Conservation (phyloP, 2,113 vertebrate species). For the Tringa solitaria region DNA sequence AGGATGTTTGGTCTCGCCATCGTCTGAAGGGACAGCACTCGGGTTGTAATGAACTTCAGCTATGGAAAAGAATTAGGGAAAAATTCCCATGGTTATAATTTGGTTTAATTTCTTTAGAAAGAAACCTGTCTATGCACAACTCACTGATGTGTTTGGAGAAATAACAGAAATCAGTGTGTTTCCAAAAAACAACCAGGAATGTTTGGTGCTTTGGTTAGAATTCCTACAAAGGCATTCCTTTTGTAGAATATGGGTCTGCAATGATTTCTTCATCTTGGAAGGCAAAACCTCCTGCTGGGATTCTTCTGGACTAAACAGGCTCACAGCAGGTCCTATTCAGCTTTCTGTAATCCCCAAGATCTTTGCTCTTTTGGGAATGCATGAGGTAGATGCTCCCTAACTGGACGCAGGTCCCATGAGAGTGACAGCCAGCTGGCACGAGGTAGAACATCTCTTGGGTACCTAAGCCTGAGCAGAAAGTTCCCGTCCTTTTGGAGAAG, state of each 20-base stretch:
- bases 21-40: neutral
- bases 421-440: neutral
- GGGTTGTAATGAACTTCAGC: conserved; percentile 29
- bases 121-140: neutral
- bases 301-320: neutral
- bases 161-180: neutral
- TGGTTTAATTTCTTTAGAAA: neutral
- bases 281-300: neutral
- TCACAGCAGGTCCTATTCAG: neutral
- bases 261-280: neutral
- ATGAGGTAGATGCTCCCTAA: neutral
- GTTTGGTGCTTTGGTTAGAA: neutral
- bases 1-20: neutral
- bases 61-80: conserved; percentile 17
- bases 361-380: neutral
- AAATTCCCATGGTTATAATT: neutral
- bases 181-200: neutral
- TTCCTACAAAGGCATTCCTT: neutral
- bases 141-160: neutral
- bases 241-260: neutral
- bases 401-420: neutral
- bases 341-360: neutral
- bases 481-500: neutral
- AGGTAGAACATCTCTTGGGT: neutral
- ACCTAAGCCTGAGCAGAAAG: neutral